Evolutionary conservation across 2,113 vertebrate genomes (phyloP).

Genomic region (Opisthocomus hoazin): DNA sequence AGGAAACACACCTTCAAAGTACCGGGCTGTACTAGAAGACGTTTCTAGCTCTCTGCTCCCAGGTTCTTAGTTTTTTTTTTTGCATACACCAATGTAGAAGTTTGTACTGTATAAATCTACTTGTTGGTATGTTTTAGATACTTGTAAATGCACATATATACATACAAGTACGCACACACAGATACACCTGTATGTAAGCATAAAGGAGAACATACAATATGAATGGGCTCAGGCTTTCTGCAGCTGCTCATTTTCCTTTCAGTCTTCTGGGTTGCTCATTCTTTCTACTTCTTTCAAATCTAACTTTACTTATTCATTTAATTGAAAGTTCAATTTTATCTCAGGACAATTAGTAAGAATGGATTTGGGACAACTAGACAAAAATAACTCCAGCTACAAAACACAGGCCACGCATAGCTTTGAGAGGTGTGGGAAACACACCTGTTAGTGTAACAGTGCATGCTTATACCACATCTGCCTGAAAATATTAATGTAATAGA

Average conservation of each 20-base stretch:
- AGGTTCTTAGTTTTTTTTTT: neutral
- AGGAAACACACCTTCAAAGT: neutral
- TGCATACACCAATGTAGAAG: neutral
- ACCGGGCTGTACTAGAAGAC: neutral
- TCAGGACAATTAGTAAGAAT: neutral
- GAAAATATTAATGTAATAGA: neutral
- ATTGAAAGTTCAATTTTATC: neutral
- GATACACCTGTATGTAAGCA: neutral
- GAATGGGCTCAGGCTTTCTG: neutral
- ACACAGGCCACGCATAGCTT: neutral
- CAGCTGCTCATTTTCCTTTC: neutral
- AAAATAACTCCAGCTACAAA: neutral
- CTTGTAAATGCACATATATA: neutral
- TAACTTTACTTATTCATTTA: neutral
- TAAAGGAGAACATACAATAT: neutral
- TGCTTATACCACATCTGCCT: neutral
- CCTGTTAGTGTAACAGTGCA: neutral
- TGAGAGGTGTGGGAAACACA: neutral
- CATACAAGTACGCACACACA: fast-evolving
- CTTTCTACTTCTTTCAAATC: neutral
- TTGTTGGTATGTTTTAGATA: neutral
- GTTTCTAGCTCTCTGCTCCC: neutral
- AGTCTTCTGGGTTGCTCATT: neutral
- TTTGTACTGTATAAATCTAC: neutral
- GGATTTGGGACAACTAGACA: neutral